Base-by-base conservation (phyloP, 2,797 vertebrate genomes). In the Anguilla marmorata region DNA sequence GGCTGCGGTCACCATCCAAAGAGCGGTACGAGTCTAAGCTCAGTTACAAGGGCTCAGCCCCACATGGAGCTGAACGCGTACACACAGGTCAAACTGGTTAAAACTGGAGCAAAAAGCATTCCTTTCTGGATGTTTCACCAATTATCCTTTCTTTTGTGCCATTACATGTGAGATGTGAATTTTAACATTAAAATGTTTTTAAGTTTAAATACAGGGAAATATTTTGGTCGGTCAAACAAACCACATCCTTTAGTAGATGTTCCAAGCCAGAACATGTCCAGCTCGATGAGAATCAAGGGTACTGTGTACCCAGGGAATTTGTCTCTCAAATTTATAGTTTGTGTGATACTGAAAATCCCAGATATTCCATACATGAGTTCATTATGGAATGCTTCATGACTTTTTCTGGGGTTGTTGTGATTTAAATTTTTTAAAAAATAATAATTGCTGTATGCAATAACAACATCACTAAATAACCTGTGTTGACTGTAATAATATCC, bases 1-100 rank as follows among this genome's bases (percentile, higher is more conserved):
- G 89, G 93, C 92, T 41, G 93, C 93, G 0, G 88, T 92, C 33
- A 89, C 88, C 54, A 89, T 93, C 58, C 93, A 93, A 88, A 92
- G 93, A 93, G 91, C 89, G 0, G 93, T 93, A 88, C 88, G 87
- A 83, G 56, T 45, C 27, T 52, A 1, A n/a, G 16, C 24, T 11
- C 85, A 66, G 21, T 21, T 11, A 45, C 16, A 16, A 45, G 54
- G 4, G 1, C 16, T 52, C 45, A 48, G 72, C 27, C 27, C 33
- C 82, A 6, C 16, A 7, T 24, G 41, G 16, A 80, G 37, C 14
- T 21, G 76, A 1, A 45, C 45, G 4, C 6, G 9, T 82, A n/a
- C 41, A 7, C 79, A 24, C 45, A 82, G 2, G 79, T 82, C 79
- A 19, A 50, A 82, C 41, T 50, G 19, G 7, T 21, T 84, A 19